Conservation (phyloP, 2,113 vertebrate genomes). For the Engystomops pustulosus region DNA sequence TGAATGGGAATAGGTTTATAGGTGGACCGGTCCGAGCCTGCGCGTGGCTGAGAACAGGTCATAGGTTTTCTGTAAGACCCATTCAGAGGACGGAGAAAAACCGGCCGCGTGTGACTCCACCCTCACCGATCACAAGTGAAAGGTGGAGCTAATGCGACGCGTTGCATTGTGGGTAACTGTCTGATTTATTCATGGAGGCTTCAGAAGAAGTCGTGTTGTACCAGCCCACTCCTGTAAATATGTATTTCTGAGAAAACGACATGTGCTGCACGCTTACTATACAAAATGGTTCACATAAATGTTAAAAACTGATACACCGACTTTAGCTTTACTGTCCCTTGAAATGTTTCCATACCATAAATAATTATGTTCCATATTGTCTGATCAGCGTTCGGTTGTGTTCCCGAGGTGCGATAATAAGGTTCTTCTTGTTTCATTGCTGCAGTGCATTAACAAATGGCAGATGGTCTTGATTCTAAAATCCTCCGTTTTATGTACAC, state of each 20-base stretch:
- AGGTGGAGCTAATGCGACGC: not conserved
- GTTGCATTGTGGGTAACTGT: not conserved
- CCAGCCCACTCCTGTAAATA: not conserved
- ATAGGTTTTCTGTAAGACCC: no score
- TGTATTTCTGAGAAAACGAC: not conserved
- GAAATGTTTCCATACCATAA: not conserved
- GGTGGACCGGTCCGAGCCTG: no score
- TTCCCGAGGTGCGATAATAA: not conserved
- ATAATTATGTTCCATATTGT: not conserved
- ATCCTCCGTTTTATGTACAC: not conserved
- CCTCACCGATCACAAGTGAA: no score
- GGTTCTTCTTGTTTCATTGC: not conserved
- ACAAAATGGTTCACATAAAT: not conserved
- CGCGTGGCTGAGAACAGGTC: no score
- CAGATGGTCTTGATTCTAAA: not conserved
- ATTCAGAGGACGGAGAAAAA: no score
- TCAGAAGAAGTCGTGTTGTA: no score
- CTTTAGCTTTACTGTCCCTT: not conserved
- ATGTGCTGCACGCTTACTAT: not conserved
- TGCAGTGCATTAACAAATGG: not conserved
- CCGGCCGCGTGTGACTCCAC: no score
- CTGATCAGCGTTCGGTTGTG: not conserved
- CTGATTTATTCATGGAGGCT: no score
- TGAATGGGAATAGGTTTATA: no score
- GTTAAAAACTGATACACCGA: not conserved